These are phyloP conservation scores for Philotrypesis tridentata DNA, from an alignment of 1,140 invertebrate genomes.

Conservation along the genomic window DNA sequence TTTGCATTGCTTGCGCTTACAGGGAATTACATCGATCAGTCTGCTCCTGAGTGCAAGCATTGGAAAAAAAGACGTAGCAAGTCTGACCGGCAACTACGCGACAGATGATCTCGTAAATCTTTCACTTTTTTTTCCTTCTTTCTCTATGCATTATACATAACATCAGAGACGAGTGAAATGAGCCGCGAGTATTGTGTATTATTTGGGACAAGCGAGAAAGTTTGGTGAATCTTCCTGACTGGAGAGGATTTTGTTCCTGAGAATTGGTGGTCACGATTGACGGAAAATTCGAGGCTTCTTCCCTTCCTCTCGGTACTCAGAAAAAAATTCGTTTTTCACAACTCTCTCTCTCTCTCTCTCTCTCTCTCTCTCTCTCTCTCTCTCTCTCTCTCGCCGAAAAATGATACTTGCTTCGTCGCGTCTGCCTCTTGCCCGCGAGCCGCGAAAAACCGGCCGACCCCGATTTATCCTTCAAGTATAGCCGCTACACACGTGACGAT, in stretches of 20 bases:
- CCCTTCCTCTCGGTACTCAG: no score
- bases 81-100: not conserved
- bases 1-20: not conserved
- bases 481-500: not conserved
- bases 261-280: not conserved
- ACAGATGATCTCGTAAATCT: constrained; percentile 35
- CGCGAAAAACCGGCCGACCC: not conserved
- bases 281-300: not conserved
- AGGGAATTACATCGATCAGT: not conserved
- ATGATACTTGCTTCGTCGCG: not conserved
- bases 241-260: not conserved
- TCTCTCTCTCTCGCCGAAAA: not conserved
- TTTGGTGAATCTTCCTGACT: not conserved
- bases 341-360: no score
- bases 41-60: not conserved
- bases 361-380: no score
- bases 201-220: constrained; percentile 44
- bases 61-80: not conserved
- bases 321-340: no score
- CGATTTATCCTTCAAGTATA: not conserved
- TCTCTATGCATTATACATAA: not conserved
- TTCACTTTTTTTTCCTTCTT: constrained; percentile 24
- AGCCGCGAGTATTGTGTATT: constrained; percentile 10
- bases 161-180: constrained; percentile 32
- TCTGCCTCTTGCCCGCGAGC: no score